Conservation (phyloP, 2,888 invertebrate species). For the Ctena decussata region DNA sequence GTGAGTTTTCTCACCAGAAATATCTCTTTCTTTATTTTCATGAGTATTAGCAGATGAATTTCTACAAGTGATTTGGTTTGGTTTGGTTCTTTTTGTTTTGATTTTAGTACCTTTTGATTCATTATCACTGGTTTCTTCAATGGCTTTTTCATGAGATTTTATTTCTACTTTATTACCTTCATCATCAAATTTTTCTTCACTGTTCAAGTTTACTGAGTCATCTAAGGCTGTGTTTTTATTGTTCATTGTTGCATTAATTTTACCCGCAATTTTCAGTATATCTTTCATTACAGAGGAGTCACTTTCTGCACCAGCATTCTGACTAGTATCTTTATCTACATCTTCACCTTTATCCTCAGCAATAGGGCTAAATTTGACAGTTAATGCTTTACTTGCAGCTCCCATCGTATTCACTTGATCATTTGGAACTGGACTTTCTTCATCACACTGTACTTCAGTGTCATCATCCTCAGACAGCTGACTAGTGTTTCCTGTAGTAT, state of each 20-base stretch:
- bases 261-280: conserved; percentile 46
- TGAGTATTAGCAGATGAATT: neutral
- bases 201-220: conserved; percentile 40
- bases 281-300: conserved; percentile 49
- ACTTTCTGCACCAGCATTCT: conserved; percentile 6
- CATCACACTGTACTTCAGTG: neutral
- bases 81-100: neutral
- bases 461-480: neutral
- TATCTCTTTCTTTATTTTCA: neutral
- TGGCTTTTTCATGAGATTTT: too few relatives aligned
- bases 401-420: neutral
- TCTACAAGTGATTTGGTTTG: neutral
- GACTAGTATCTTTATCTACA: neutral
- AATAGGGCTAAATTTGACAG: neutral
- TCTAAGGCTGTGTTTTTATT: conserved; percentile 2
- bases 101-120: too few relatives aligned
- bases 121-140: too few relatives aligned
- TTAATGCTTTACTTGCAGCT: neutral
- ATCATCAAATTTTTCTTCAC: conserved; percentile 35
- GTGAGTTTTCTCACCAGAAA: neutral
- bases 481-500: neutral
- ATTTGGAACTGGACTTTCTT: neutral
- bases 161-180: neutral
- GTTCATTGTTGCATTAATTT: conserved; percentile 49
- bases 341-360: neutral